A percentile compares a stretch with the other conserved stretches of the same genome.
phyloP scores from a whole-genome alignment of 2,888 invertebrate species.

The Tholera decimalis region DNA sequence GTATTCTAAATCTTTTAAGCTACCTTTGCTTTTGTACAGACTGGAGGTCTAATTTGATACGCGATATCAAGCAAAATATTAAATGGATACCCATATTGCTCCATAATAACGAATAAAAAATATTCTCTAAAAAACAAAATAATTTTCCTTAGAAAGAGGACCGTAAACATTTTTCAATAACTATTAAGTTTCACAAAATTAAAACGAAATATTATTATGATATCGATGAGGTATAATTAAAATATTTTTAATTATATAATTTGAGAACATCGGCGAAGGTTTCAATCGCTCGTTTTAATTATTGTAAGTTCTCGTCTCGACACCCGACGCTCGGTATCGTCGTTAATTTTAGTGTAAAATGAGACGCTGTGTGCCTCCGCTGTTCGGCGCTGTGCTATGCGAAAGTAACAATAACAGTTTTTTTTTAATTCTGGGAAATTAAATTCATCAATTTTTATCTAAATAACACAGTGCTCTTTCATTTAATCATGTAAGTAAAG shows the following conservation, averaged over 20 bases:
- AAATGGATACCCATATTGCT: conserved; percentile 16
- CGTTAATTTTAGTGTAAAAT: conserved; percentile 81
- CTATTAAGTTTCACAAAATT: conserved; percentile 67
- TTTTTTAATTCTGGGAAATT: conserved; percentile 37
- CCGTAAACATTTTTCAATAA: conserved; percentile 55
- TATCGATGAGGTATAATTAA: conserved; percentile 77
- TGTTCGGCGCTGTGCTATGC: conserved; percentile 63
- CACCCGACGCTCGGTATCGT: conserved; percentile 76
- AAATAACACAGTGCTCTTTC: conserved; percentile 16
- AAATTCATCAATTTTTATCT: conserved; percentile 25
- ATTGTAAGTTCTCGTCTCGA: conserved; percentile 78
- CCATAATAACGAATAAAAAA: conserved; percentile 14
- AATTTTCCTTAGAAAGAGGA: conserved; percentile 29
- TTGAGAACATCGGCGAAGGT: conserved; percentile 80
- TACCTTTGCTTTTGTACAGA: neutral
- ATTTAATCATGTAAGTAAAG: conserved; percentile 14
- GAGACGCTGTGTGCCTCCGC: conserved; percentile 71
- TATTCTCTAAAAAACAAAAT: conserved; percentile 31
- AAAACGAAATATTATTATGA: conserved; percentile 64
- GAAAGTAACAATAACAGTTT: conserved; percentile 61
- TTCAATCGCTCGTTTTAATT: conserved; percentile 83
- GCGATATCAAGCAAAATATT: neutral
- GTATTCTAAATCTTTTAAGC: neutral
- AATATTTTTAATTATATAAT: conserved; percentile 84
- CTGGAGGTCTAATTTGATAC: conserved; percentile 3